Evolutionary conservation across 2,888 invertebrate species (phyloP), one percentile per base, ranked within the genome.

Genomic region (Panorpa germanica): DNA sequence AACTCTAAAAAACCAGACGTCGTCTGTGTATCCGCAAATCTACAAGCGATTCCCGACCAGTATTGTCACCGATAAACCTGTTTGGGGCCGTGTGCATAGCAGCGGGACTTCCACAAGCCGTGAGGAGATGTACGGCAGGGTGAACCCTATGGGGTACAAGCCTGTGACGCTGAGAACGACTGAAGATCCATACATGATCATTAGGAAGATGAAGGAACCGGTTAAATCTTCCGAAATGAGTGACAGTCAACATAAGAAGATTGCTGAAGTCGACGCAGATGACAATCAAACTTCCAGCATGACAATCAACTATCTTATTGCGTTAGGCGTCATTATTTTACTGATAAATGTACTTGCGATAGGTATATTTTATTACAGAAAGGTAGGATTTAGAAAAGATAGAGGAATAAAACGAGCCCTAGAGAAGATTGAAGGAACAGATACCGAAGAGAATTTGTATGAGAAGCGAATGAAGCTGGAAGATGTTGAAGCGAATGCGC

Each of bases 291-390:
- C n/a, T n/a, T n/a, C n/a, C n/a, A n/a, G n/a, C n/a, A n/a, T n/a
- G n/a, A n/a, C n/a, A n/a, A n/a, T n/a, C n/a, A n/a, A n/a, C n/a
- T n/a, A n/a, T n/a, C n/a, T n/a, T n/a, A n/a, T n/a, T n/a, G n/a
- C n/a, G n/a, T n/a, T n/a, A n/a, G 75, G 74, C 14, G 60, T 74
- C 28, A 52, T 76, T 25, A 81, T 85, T 45, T 53, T 85, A 5
- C 52, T 74, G 13, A 58, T 78, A 5, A 85, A 83, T 47, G 52
- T 80, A 8, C 62, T 68, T n/a, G 64, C 71, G 18, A 72, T 76
- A 42, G 56, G 66, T 2, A 62, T 65, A 36, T 53, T 80, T 22
- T 77, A 73, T 46, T 67, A 69, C 38, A 74, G 70, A 49, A 67
- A 68, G 43, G 59, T 65, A 34, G 62, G 59, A 46, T 48, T 65